phyloP scores from a whole-genome alignment of 2,888 invertebrate species.

The Pasiphila rectangulata region DNA sequence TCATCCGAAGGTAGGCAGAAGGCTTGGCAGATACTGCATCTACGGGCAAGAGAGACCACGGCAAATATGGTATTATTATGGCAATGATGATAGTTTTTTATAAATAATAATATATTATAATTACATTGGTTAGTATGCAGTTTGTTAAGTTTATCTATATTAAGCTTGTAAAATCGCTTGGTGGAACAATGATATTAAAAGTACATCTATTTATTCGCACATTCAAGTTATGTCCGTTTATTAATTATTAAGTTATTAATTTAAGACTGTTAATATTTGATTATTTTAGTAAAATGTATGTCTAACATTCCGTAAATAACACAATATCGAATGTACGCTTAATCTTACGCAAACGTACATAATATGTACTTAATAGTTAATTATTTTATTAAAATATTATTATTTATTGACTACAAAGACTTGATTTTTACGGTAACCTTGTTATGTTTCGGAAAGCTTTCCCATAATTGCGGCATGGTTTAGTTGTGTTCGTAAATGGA shows the following conservation, averaged over 20 bases:
- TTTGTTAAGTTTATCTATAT: no score
- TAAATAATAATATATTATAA: no score
- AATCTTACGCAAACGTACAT: neutral
- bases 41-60: no score
- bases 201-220: constrained; percentile 19
- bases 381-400: constrained; percentile 21
- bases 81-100: no score
- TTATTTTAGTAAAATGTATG: constrained; percentile 23
- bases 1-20: no score
- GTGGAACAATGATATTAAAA: neutral
- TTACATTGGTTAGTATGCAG: no score
- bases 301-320: constrained; percentile 46
- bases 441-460: neutral
- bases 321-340: constrained; percentile 35
- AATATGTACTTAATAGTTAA: constrained; percentile 22
- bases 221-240: constrained; percentile 16
- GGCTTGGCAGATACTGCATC: no score
- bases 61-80: no score
- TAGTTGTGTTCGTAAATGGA: no score
- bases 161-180: no score
- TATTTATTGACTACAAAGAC: constrained; percentile 12
- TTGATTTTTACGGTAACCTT: neutral
- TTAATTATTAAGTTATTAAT: constrained; percentile 31
- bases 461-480: no score
- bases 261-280: constrained; percentile 50